Conservation (phyloP, 2,797 vertebrate species). For the Acanthiza pusilla region DNA sequence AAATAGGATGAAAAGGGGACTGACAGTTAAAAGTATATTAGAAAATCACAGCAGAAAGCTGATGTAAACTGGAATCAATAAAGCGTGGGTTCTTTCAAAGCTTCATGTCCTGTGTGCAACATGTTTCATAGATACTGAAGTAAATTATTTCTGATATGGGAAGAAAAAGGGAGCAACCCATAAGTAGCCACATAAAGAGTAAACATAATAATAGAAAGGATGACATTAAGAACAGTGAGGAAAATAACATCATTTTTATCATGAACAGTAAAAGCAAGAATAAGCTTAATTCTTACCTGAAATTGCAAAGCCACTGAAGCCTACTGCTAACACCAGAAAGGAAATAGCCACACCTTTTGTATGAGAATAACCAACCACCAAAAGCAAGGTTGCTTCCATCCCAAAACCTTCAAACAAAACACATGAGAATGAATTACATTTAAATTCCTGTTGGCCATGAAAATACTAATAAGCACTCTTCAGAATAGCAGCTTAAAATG, state of each 20-base stretch:
- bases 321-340: slow-evolving; percentile 94
- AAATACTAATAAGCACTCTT: not conserved
- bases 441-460: not conserved
- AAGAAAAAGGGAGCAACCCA: not conserved
- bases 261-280: not conserved
- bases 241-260: not conserved
- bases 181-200: not conserved
- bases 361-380: slow-evolving; percentile 97
- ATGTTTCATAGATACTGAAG: not conserved
- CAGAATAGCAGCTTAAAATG: not conserved
- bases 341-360: slow-evolving; percentile 92
- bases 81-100: not conserved
- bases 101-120: not conserved
- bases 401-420: slow-evolving; percentile 85
- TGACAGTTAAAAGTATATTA: not conserved
- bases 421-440: not conserved
- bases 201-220: not conserved
- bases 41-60: not conserved
- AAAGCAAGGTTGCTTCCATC: slow-evolving; percentile 95
- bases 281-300: slow-evolving; percentile 81
- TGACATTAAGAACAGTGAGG: not conserved
- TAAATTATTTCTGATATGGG: not conserved
- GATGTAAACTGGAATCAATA: not conserved
- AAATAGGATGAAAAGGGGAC: not conserved
- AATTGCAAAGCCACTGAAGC: slow-evolving; percentile 98